Evolutionary conservation across 2,797 vertebrate species (phyloP), one percentile per base, ranked within the genome.

Genomic region (Neopelma chrysocephalum): DNA sequence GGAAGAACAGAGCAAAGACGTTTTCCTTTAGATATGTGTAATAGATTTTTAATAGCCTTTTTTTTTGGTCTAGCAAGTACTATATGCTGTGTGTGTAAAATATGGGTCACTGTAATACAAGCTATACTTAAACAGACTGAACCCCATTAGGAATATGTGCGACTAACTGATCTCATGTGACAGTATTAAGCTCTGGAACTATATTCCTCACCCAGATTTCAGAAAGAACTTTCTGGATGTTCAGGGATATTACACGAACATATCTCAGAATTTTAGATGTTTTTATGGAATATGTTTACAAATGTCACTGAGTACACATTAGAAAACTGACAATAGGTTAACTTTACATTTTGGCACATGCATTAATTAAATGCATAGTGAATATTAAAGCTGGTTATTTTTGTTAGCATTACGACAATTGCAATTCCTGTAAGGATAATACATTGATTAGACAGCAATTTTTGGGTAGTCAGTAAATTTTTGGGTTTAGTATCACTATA

Each of bases 101-200:
- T 97, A 57, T 95, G 93, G 96, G 94, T 98, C 93, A 80, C 95
- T 96, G 97, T 96, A 97, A 92, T 95, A 88, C 93, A 93, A 97
- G 80, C 81, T 94, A 75, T 96, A 86, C 91, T 93, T 77, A 87
- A 96, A 82, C 85, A 95, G 96, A 56, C 82, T 89, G 96, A 96
- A 92, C 85, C 97, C 90, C 94, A 54, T 50, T 97, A 95, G 96
- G 92, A 92, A 17, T 94, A 83, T 64, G 89, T 96, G 84, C 47
- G 14, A 96, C 73, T 80, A 82, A 96, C 87, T 61, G 61, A 86
- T 90, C 88, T 85, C 82, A 58, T 97, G 97, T 94, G 92, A 93
- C 89, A 94, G 85, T 54, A 90, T 90, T 94, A 72, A 97, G 91
- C 56, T 97, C 92, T 96, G 96, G 89, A 98, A 95, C 95, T 97